Evolutionary conservation across 2,113 vertebrate genomes (phyloP).

Genomic region (Phyllopteryx taeniolatus): DNA sequence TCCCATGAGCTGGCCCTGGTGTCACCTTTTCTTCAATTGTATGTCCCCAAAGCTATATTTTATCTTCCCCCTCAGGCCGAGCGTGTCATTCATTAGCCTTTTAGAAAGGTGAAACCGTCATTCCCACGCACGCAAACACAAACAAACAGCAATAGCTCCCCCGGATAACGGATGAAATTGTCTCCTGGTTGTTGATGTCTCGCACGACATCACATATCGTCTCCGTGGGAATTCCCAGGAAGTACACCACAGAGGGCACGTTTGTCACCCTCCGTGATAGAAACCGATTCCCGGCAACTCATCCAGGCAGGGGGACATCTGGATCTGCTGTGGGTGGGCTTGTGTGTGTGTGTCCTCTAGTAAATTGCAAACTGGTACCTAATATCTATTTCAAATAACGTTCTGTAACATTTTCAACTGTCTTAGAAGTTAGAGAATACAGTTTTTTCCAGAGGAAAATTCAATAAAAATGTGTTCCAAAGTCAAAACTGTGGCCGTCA

Average conservation of each 20-base stretch:
- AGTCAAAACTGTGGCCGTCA: no score
- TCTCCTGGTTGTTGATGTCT: slow-evolving; percentile 1
- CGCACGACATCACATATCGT: background rate
- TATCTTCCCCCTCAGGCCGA: background rate
- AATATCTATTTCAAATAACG: background rate
- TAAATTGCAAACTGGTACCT: background rate
- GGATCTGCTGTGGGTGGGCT: slow-evolving; percentile 19
- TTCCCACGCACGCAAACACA: slow-evolving; percentile 9
- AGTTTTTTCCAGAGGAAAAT: background rate
- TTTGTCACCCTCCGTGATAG: slow-evolving; percentile 16
- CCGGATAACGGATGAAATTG: background rate
- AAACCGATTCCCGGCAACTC: slow-evolving; percentile 1
- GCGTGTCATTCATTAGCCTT: slow-evolving; percentile 16
- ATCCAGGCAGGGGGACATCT: slow-evolving; percentile 24
- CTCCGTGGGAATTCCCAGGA: slow-evolving; percentile 2
- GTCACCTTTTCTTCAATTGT: slow-evolving; percentile 6
- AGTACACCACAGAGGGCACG: background rate
- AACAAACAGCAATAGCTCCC: slow-evolving; percentile 2
- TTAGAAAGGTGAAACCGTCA: slow-evolving; percentile 8
- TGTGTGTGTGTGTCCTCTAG: background rate
- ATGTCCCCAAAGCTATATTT: background rate
- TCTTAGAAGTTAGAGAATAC: background rate
- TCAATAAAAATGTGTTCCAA: no score
- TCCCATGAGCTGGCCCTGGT: background rate
- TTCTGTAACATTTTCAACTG: background rate